phyloP scores from a whole-genome alignment of 2,888 invertebrate genomes.

The Crepidodera aurea region DNA sequence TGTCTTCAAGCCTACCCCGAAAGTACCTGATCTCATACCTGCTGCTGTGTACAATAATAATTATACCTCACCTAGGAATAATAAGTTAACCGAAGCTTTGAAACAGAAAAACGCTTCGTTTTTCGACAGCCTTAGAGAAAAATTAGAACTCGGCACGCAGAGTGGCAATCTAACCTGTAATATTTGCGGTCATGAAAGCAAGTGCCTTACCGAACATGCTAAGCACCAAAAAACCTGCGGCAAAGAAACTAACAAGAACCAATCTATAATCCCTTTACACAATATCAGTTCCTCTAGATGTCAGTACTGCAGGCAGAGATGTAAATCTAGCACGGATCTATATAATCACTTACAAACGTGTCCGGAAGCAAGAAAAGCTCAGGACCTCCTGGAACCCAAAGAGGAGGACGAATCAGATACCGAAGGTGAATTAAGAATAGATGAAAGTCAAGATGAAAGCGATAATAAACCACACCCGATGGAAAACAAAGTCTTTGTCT shows the following conservation, averaged over 20 bases:
- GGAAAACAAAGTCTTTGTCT: slow-evolving; percentile 84
- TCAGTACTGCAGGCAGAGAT: slow-evolving; percentile 85
- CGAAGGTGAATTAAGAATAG: slow-evolving; percentile 46
- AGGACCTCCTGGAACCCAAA: slow-evolving; percentile 50
- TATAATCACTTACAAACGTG: slow-evolving; percentile 79
- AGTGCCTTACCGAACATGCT: slow-evolving; percentile 81
- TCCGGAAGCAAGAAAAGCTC: slow-evolving; percentile 63
- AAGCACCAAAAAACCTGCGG: slow-evolving; percentile 78
- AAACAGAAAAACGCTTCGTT: slow-evolving; percentile 79
- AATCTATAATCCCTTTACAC: slow-evolving; percentile 56
- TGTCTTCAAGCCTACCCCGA: slow-evolving; percentile 52
- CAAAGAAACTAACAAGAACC: slow-evolving; percentile 49
- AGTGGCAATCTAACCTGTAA: slow-evolving; percentile 74
- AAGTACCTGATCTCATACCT: slow-evolving; percentile 57
- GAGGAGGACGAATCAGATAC: slow-evolving; percentile 45
- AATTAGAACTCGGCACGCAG: slow-evolving; percentile 70
- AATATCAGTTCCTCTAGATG: slow-evolving; percentile 78
- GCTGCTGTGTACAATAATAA: slow-evolving; percentile 43
- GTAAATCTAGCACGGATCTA: slow-evolving; percentile 84
- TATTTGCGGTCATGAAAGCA: slow-evolving; percentile 78
- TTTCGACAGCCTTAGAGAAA: slow-evolving; percentile 83
- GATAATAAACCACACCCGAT: slow-evolving; percentile 72
- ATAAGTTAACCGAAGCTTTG: slow-evolving; percentile 52
- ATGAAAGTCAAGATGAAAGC: slow-evolving; percentile 45
- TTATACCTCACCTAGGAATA: slow-evolving; percentile 39